A percentile compares a stretch with the other conserved stretches of the same genome.
phyloP scores from a whole-genome alignment of 64 coral and sea anemone species.

The Acropora yongei region DNA sequence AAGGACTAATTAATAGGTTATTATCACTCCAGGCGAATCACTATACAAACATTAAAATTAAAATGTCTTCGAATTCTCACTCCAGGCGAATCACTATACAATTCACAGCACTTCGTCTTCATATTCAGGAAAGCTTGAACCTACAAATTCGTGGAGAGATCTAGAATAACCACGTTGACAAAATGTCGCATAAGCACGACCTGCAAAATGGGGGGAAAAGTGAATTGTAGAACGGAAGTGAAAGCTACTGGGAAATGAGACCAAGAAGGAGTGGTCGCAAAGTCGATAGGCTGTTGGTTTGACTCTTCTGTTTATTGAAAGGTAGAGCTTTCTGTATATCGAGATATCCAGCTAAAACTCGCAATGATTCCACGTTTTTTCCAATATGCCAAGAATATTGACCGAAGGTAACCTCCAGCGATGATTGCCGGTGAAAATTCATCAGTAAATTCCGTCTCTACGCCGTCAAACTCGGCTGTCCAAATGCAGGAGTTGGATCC shows the following conservation, averaged over 20 bases:
- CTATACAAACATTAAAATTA: too few species aligned
- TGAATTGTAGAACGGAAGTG: background rate
- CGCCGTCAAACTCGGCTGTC: slow-evolving; percentile 17
- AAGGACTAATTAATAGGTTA: too few species aligned
- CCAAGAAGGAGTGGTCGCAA: slow-evolving; percentile 51
- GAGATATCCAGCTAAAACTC: background rate
- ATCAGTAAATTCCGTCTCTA: background rate
- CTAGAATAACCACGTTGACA: too few species aligned
- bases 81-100: too few species aligned
- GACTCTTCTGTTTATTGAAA: background rate
- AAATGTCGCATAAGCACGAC: too few species aligned
- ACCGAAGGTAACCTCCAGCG: background rate
- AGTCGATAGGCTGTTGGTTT: background rate
- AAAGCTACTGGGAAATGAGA: background rate
- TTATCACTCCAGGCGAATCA: too few species aligned
- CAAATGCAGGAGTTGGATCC: slow-evolving; percentile 10
- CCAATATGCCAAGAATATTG: background rate
- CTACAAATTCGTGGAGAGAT: too few species aligned
- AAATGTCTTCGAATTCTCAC: too few species aligned
- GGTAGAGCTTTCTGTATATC: background rate
- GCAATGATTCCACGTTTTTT: background rate
- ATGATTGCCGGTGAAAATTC: slow-evolving; percentile 7
- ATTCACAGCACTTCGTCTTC: too few species aligned
- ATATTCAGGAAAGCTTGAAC: too few species aligned
- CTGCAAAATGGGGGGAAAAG: background rate